Conservation (phyloP, 2,797 vertebrate species). For the Sebastes glaucus region DNA sequence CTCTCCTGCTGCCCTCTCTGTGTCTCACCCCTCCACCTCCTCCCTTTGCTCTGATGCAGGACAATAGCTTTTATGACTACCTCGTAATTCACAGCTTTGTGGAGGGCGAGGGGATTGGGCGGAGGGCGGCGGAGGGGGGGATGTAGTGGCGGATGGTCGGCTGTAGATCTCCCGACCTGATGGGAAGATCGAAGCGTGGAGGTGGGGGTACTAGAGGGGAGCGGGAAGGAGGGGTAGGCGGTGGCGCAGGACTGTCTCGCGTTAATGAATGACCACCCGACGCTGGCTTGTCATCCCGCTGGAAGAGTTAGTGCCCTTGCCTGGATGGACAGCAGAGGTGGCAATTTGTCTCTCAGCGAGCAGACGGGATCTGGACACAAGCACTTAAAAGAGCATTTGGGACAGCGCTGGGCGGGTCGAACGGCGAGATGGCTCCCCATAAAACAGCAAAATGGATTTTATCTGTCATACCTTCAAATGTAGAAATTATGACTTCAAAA, state of each 20-base stretch:
- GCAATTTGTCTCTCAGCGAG: conserved; percentile 31
- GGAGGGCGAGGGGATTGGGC: background rate
- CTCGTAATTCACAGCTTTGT: conserved; percentile 50
- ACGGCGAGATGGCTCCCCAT: conserved; percentile 10
- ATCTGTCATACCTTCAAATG: conserved; percentile 6
- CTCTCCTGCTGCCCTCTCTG: background rate
- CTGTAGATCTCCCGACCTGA: conserved; percentile 45
- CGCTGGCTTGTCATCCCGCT: conserved; percentile 28
- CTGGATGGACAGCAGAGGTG: conserved; percentile 36
- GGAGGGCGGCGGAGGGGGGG: background rate
- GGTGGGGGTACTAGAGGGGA: background rate
- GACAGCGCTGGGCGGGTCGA: background rate
- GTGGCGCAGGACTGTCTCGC: background rate
- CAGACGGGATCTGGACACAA: background rate
- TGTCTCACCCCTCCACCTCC: background rate
- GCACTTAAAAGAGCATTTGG: conserved; percentile 55
- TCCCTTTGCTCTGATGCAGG: conserved; percentile 3
- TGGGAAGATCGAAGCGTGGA: conserved; percentile 56
- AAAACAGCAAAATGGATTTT: conserved; percentile 34
- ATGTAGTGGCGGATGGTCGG: background rate
- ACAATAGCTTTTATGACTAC: conserved; percentile 60
- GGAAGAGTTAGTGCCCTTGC: conserved; percentile 46
- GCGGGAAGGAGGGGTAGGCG: background rate
- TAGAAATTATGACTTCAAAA: background rate
- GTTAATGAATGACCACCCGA: conserved; percentile 43